Evolutionary conservation across 2,797 vertebrate genomes (phyloP).

Genomic region (Tinamus major): DNA sequence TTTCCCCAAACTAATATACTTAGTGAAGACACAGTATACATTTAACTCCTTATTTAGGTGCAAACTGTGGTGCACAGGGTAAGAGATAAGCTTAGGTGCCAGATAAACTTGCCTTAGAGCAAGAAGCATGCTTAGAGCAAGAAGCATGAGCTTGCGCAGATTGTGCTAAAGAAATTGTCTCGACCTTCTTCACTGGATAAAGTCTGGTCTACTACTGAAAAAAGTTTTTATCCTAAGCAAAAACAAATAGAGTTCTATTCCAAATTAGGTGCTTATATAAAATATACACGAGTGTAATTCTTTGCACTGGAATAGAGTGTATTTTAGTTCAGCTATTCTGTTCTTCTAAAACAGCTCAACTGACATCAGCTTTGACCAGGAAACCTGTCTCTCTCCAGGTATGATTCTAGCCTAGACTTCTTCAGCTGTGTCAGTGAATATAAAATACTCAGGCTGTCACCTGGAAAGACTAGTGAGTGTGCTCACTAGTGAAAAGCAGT

Average conservation of each 20-base stretch:
- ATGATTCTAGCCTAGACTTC: neutral
- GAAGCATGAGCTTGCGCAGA: neutral
- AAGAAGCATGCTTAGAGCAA: neutral
- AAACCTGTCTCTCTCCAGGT: neutral
- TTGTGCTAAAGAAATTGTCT: neutral
- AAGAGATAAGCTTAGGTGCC: neutral
- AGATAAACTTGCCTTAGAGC: neutral
- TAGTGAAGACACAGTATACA: neutral
- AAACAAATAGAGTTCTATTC: neutral
- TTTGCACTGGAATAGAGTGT: neutral
- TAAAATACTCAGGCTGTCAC: neutral
- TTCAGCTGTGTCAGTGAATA: neutral
- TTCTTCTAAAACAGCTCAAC: neutral
- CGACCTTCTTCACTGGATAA: neutral
- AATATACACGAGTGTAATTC: neutral
- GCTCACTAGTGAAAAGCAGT: neutral
- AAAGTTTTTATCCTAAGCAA: neutral
- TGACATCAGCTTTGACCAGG: neutral
- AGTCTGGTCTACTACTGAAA: neutral
- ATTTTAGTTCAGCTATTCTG: neutral
- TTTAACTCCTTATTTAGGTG: neutral
- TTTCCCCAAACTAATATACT: neutral
- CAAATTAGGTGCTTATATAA: neutral
- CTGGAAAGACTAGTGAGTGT: neutral
- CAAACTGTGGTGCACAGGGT: neutral